Evolutionary conservation across 1,140 invertebrate genomes (phyloP).

Genomic region (Drosophila trapezifrons): DNA sequence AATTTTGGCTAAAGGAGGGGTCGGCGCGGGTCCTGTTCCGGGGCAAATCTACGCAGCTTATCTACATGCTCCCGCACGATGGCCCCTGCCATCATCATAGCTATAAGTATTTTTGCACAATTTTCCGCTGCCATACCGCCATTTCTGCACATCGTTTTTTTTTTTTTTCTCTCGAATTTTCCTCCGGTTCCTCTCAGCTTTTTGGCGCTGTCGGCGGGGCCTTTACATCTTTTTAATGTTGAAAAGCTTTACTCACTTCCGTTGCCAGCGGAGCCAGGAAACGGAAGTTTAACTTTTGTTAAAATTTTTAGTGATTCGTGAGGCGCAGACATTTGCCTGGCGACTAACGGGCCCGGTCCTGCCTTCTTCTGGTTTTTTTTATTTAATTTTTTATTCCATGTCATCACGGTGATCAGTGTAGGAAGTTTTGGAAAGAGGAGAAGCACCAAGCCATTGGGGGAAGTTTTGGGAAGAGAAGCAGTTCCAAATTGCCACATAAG

Average conservation of each 20-base stretch:
- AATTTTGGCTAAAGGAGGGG: constrained; percentile 50
- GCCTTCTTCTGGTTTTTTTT: constrained; percentile 1
- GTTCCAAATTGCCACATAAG: neutral
- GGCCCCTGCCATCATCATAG: constrained; percentile 35
- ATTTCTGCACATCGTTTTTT: neutral
- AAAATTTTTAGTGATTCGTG: constrained; percentile 81
- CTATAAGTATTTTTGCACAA: constrained; percentile 70
- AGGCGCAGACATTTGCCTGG: constrained; percentile 59
- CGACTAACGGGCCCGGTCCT: neutral
- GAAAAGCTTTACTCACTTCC: constrained; percentile 82
- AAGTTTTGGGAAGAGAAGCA: neutral
- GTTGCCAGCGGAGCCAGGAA: constrained; percentile 68
- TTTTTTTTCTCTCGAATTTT: constrained; percentile 10
- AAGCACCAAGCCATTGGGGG: neutral
- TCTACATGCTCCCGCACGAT: constrained; percentile 54
- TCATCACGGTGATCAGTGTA: constrained; percentile 1
- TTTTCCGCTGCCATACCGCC: constrained; percentile 47
- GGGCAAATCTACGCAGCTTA: constrained; percentile 74
- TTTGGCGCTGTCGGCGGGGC: constrained; percentile 64
- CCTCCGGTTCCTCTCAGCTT: constrained; percentile 52
- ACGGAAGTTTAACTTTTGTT: constrained; percentile 82
- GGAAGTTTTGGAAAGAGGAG: neutral
- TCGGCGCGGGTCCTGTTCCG: constrained; percentile 25
- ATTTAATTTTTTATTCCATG: constrained; percentile 15
- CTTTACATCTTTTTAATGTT: constrained; percentile 83